These are phyloP conservation scores for Emydoidea blandingii DNA, from an alignment of 2,797 vertebrate species.

Conservation along the genomic window DNA sequence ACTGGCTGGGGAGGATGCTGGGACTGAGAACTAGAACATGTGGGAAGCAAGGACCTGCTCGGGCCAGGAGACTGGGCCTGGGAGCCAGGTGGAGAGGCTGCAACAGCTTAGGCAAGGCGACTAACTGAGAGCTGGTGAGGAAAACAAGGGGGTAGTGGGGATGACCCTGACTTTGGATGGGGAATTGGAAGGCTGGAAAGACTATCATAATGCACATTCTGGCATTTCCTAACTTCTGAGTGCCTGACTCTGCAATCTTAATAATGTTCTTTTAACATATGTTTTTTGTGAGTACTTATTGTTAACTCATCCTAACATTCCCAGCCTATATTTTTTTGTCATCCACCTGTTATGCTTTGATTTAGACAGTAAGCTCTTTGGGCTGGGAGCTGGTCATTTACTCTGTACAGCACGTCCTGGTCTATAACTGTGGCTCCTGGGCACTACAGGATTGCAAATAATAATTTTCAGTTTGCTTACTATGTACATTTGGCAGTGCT, in stretches of 20 bases:
- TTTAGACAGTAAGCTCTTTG: too few species aligned
- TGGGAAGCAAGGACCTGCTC: too few species aligned
- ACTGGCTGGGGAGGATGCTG: too few species aligned
- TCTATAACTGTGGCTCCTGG: background rate
- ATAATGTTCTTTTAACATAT: background rate
- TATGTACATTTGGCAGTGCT: rapidly evolving
- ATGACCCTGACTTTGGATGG: too few species aligned
- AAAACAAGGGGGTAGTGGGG: too few species aligned
- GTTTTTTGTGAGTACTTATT: background rate
- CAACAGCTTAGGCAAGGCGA: too few species aligned
- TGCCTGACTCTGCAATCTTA: background rate
- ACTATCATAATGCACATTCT: background rate
- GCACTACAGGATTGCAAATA: background rate
- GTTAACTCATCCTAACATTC: background rate
- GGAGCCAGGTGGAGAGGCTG: too few species aligned
- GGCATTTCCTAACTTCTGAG: background rate
- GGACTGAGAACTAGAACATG: too few species aligned
- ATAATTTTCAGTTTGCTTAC: background rate
- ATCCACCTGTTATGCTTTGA: background rate
- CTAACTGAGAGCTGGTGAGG: too few species aligned
- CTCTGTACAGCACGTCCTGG: background rate
- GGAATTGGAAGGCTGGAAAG: background rate
- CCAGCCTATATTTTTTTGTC: background rate
- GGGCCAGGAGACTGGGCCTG: too few species aligned
- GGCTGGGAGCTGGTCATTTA: too few species aligned